Base-by-base conservation (phyloP, 2,888 invertebrate species). In the Leptopterna dolabrata region DNA sequence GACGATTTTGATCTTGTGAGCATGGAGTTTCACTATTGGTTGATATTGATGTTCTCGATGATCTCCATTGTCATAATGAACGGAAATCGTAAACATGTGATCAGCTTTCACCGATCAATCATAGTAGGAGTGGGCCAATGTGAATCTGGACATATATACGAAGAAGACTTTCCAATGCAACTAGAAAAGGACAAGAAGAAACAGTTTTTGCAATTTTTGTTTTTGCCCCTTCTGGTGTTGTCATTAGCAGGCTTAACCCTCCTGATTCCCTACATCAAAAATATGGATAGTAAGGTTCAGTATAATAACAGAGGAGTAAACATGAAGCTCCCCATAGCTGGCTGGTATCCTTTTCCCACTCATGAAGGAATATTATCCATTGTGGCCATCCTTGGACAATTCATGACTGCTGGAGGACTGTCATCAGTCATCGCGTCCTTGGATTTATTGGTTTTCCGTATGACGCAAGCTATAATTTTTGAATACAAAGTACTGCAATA, bases 401-500 rank as follows among this genome's bases (percentile, higher is more conserved):
- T 41, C 29, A 45, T 47, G 43, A n/a, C 78, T 27, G 81, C 47
- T 7, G 29, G 27, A 16, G 29, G 47, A 0, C 24, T 81, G 14
- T 13, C 47, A 13, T 16, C 16, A 7, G 55, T 81, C 6, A 30
- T 81, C 13, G 30, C 19, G 3, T 55, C 81, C 6, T n/a, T 81
- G 30, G 81, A 81, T 45, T 36, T 81, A 13, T 6, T 51, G 1
- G 9, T 81, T 27, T 81, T 81, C 36, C 45, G 55, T 27, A 30
- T 55, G 30, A 36, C 30, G 16, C 81, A 81, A 30, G 27, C 45
- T 0, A 16, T 81, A 2, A 81, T 55, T 16, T 81, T 81, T 19
- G 81, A 81, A 30, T 81, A 51, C 81, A 27, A 55, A 81, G 81
- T 81, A 0, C 36, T 81, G 13, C 51, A n/a, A n/a, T 81, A 81